Base-by-base conservation (phyloP, 2,888 invertebrate genomes). In the Halictus quadricinctus region DNA sequence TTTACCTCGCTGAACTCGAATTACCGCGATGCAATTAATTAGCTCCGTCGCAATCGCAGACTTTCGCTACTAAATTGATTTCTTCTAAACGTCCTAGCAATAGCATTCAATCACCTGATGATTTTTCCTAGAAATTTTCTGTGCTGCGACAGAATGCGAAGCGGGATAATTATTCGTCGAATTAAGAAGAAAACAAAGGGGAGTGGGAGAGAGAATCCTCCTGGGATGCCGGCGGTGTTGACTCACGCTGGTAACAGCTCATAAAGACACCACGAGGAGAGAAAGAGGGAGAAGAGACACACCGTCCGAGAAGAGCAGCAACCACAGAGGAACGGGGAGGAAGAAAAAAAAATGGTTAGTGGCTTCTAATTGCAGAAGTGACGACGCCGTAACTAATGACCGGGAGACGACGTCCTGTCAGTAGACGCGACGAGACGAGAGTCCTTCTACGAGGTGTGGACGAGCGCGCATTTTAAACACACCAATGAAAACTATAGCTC, bases 321-420 rank as follows among this genome's bases (percentile, higher is more conserved):
- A 25, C 29, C 64, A 29, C 64, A 29, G 25, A 54, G 50, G 50
- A 76, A 69, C 36, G 48, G 50, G 80, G 50, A 58, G 50, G 58
- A 66, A n/a, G 72, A 77, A 88, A 89, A 88, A 89, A 90, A 90
- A 88, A 88, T 86, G 85, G 85, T 91, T 91, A 91, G 92, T 91
- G 87, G 91, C 88, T 91, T 94, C 93, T 93, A 94, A 94, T 94
- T 94, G 94, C 94, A 93, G 92, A 93, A 92, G 93, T 91, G 94
- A 94, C 92, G 94, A 94, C 93, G 92, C 91, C 87, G 89, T 93
- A 91, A 94, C 93, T 94, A 94, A 94, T 94, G 94, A 93, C 92
- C 88, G 89, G 89, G 91, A 90, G 88, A 92, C 92, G 92, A 93
- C 92, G 90, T 91, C 91, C 88, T 91, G 92, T 93, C 93, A 91